Conservation (phyloP, 2,113 vertebrate genomes). For the Copsychus sechellarum region DNA sequence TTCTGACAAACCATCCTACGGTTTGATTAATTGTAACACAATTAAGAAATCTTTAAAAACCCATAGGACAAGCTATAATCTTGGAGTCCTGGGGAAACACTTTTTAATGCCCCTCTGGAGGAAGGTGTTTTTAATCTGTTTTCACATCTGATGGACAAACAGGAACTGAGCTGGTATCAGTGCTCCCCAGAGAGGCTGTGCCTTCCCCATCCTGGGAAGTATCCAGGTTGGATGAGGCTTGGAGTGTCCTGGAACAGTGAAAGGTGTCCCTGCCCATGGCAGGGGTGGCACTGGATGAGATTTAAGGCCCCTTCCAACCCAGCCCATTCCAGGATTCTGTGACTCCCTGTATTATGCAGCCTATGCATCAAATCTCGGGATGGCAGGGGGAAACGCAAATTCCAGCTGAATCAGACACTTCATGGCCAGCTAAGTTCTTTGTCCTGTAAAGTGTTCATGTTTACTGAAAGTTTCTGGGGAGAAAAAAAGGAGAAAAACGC, state of each 20-base stretch:
- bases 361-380: fast-evolving
- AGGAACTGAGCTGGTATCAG: not conserved
- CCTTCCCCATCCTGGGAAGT: not conserved
- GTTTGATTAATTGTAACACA: not conserved
- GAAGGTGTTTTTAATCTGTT: not conserved
- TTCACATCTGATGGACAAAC: not conserved
- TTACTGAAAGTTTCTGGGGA: not conserved
- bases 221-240: fast-evolving
- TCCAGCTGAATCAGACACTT: not conserved
- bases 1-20: not conserved
- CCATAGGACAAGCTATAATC: not conserved
- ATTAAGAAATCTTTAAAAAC: not conserved
- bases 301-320: not conserved
- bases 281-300: not conserved
- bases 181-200: not conserved
- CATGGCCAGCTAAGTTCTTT: not conserved
- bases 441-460: not conserved
- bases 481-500: not conserved
- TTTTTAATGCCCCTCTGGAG: not conserved
- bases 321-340: not conserved
- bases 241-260: not conserved
- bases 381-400: not conserved
- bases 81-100: not conserved
- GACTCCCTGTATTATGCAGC: not conserved
- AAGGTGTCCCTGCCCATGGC: not conserved